phyloP scores from a whole-genome alignment of 2,113 vertebrate genomes.

The Pygoscelis adeliae region DNA sequence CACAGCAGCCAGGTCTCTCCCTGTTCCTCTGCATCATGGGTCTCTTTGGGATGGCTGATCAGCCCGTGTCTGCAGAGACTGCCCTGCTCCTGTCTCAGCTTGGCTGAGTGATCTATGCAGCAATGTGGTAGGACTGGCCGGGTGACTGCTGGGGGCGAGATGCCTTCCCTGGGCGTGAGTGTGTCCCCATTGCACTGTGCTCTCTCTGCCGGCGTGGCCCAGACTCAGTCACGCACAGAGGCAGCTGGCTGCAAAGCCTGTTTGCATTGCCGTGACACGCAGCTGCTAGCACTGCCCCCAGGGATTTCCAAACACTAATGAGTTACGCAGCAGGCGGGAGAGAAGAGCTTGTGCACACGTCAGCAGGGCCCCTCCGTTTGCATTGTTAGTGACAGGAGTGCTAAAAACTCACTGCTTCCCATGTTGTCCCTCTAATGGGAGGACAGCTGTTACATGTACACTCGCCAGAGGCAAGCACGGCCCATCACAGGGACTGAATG shows the following conservation, averaged over 20 bases:
- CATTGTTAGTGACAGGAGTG: conserved; percentile 1
- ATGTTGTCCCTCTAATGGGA: neutral
- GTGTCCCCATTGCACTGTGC: neutral
- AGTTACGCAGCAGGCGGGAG: neutral
- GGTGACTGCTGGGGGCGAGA: neutral
- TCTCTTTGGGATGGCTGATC: neutral
- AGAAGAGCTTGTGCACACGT: neutral
- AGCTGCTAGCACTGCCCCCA: neutral
- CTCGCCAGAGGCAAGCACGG: neutral
- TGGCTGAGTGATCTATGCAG: neutral
- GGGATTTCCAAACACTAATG: conserved; percentile 14
- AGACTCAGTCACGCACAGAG: neutral
- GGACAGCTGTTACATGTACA: neutral
- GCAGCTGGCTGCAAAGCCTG: neutral
- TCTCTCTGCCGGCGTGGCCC: neutral
- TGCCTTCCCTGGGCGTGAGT: neutral
- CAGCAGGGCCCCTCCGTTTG: neutral
- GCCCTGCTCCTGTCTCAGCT: neutral
- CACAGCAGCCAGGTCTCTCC: neutral
- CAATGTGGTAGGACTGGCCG: neutral
- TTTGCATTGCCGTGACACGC: neutral
- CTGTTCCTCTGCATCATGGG: neutral
- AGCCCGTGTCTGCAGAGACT: neutral
- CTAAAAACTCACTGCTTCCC: neutral
- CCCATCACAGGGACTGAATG: neutral